Conservation (phyloP, 2,113 vertebrate genomes). For the Cyanoderma ruficeps region DNA sequence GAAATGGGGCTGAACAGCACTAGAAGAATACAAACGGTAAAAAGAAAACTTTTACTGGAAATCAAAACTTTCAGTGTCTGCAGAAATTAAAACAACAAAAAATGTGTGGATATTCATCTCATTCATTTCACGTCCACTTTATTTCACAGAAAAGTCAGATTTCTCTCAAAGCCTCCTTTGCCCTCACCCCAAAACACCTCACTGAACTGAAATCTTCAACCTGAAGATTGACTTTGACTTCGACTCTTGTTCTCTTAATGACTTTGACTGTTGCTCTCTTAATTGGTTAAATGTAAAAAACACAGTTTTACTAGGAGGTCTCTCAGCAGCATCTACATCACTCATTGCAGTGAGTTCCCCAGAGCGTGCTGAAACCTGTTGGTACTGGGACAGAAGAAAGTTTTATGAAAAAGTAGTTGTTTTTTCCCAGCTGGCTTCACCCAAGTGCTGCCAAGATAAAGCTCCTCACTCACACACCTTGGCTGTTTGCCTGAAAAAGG, state of each 20-base stretch:
- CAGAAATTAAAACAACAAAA: background rate
- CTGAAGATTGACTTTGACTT: background rate
- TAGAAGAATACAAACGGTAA: background rate
- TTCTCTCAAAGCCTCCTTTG: background rate
- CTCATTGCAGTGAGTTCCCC: background rate
- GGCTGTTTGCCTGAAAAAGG: background rate
- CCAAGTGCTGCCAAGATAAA: background rate
- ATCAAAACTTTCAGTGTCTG: background rate
- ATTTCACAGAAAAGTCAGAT: background rate
- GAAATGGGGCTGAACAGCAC: background rate
- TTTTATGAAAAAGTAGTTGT: background rate
- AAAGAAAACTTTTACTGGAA: background rate
- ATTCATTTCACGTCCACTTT: background rate
- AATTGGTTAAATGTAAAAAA: background rate
- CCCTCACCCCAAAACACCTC: background rate
- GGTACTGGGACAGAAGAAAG: background rate
- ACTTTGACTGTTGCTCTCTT: background rate
- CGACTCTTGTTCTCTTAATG: background rate
- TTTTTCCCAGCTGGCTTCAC: slow-evolving; percentile 8
- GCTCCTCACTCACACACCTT: background rate
- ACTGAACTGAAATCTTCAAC: background rate
- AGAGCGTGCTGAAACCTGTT: background rate
- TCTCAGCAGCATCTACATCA: background rate
- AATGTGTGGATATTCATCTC: rapidly evolving
- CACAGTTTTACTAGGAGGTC: background rate